phyloP scores from a whole-genome alignment of 35 echinoderm and acorn worm genomes.

The Ophioderma brevispina region DNA sequence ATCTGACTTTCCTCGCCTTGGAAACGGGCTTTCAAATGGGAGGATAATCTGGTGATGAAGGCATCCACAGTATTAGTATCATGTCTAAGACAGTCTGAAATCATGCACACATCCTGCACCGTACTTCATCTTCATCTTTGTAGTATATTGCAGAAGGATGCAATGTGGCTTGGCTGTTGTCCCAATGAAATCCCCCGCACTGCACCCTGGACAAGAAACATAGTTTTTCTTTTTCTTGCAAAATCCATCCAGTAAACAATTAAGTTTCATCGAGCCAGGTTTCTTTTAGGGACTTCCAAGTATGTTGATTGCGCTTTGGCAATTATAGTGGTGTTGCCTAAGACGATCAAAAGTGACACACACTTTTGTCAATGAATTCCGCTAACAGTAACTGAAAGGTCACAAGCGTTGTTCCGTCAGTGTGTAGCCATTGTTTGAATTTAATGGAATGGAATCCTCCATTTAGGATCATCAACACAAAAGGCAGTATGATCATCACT shows the following conservation, averaged over 20 bases:
- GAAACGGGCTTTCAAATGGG: neutral
- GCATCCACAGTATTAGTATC: neutral
- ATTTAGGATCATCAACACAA: neutral
- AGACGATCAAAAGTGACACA: neutral
- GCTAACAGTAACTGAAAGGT: neutral
- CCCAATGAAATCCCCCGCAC: conserved; percentile 36
- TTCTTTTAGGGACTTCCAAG: neutral
- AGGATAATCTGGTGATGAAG: neutral
- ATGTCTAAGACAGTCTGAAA: neutral
- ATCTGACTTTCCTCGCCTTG: neutral
- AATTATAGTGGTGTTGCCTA: neutral
- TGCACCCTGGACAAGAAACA: conserved; percentile 25
- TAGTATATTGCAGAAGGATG: conserved; percentile 39
- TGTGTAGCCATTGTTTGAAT: neutral
- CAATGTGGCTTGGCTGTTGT: conserved; percentile 29
- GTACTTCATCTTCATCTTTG: neutral
- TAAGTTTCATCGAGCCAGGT: neutral
- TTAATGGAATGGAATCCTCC: neutral
- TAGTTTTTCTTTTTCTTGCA: conserved; percentile 36
- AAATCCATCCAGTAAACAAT: conserved; percentile 5
- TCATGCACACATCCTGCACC: too few relatives aligned
- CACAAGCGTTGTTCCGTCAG: neutral
- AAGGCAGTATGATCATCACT: neutral
- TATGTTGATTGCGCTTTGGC: neutral
- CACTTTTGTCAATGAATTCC: neutral